Percentiles rank a stretch among this genome's conserved stretches.
These are phyloP conservation scores for Lophotis ruficrista DNA, from an alignment of 2,113 vertebrate genomes.

Conservation along the genomic window DNA sequence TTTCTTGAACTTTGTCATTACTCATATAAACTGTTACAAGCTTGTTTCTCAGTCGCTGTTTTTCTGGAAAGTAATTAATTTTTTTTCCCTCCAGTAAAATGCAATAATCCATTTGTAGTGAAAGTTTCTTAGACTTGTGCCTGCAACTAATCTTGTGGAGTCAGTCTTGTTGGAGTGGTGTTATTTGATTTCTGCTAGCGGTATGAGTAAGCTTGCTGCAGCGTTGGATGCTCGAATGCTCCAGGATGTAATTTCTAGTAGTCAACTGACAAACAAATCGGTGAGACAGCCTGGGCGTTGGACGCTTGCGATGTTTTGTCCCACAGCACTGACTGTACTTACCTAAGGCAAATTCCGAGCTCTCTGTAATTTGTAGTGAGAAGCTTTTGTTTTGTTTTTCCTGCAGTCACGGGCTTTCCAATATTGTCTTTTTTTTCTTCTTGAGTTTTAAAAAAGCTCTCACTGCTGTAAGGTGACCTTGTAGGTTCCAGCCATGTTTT, in stretches of 20 bases:
- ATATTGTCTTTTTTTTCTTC: background rate
- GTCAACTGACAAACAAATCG: background rate
- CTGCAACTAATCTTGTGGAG: background rate
- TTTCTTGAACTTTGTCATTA: background rate
- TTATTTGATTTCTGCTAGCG: background rate
- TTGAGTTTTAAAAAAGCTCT: background rate
- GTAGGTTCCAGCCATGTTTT: background rate
- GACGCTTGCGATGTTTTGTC: background rate
- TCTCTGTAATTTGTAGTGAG: background rate
- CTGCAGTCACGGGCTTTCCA: background rate
- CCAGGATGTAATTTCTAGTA: background rate
- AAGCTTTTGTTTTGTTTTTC: background rate
- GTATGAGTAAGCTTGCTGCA: background rate
- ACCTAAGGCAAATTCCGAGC: background rate
- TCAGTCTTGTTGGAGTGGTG: background rate
- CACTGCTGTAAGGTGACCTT: background rate
- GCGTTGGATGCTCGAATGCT: background rate
- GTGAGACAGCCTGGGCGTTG: background rate
- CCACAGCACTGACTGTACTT: background rate
- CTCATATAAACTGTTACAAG: fast-evolving
- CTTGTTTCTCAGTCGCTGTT: fast-evolving
- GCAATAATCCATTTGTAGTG: background rate
- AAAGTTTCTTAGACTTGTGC: background rate
- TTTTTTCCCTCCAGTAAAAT: background rate
- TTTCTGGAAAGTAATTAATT: too few relatives aligned